These are phyloP conservation scores for Diglossa brunneiventris DNA, from an alignment of 2,113 vertebrate species.

Conservation along the genomic window DNA sequence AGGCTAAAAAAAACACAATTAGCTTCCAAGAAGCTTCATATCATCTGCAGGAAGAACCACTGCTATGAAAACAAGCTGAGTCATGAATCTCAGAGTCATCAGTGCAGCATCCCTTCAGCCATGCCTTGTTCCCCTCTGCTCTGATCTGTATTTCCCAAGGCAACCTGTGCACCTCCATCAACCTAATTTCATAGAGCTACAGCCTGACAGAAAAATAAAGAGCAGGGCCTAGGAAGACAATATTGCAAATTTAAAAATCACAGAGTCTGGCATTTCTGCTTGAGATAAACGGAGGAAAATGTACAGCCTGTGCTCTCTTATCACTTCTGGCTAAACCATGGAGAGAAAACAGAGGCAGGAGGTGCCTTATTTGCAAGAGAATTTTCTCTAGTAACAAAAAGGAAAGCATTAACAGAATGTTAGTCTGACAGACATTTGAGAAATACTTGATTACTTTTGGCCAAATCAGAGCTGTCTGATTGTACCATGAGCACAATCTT, in stretches of 20 bases:
- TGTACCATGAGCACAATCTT: neutral
- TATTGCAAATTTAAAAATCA: neutral
- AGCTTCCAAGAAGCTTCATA: neutral
- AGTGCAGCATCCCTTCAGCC: neutral
- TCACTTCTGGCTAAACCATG: neutral
- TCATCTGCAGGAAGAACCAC: neutral
- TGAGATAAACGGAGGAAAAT: neutral
- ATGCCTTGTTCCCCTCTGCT: neutral
- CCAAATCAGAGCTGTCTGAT: neutral
- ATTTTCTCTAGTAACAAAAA: neutral
- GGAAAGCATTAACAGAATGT: neutral
- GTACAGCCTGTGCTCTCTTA: neutral
- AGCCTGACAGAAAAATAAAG: neutral
- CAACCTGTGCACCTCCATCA: neutral
- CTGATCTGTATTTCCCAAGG: neutral
- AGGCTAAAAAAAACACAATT: neutral
- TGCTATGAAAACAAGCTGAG: neutral
- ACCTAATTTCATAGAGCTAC: neutral
- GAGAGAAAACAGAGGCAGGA: neutral
- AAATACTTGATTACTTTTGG: neutral
- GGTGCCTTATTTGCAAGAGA: neutral
- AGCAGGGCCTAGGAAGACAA: neutral
- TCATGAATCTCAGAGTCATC: neutral
- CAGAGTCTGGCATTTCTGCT: neutral
- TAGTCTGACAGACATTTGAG: neutral